Evolutionary conservation across 2,113 vertebrate species (phyloP), one percentile per base, ranked within the genome.

Genomic region (Piaya cayana): DNA sequence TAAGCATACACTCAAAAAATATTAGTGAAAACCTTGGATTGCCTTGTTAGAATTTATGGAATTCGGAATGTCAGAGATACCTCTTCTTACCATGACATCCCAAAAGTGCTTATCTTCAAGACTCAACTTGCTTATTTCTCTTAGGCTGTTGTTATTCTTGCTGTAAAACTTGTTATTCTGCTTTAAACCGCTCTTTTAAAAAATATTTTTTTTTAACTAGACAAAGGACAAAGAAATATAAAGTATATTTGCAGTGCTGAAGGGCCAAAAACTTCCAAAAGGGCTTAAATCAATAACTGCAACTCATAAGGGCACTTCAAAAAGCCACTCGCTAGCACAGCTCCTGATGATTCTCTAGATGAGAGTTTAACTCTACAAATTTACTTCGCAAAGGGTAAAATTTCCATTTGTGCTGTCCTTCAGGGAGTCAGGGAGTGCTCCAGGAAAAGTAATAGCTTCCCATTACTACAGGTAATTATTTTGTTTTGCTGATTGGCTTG

Each of bases 381-480:
- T 64, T 58, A 59, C 34, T 93, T 85, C 88, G 50, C 55, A 80
- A 95, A 80, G 37, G 42, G 63, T 89, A 72, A 89, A 91, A 93
- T 59, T 89, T 88, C 17, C 0, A 67, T 85, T 92, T 95, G 75
- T 95, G 67, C 92, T 94, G 82, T 95, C 82, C 95, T 94, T 95
- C 67, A 91, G 95, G 95, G 87, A 93, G 94, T 96, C 89, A 95
- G 93, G 92, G 93, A 94, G 86, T 92, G 90, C 93, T 92, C 92
- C 94, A 96, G 90, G 87, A 93, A 95, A 96, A 90, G 95, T 95
- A 96, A 95, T 95, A 97, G 87, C 90, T 94, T 95, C 85, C 95
- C 92, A 80, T 75, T 95, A 30, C 82, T 95, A 47, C 94, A 96
- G 95, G 96, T 96, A 95, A 94, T 90, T 84, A n/a, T 58, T 92